Percentiles rank a stretch among this genome's conserved stretches.
phyloP scores from a whole-genome alignment of 2,888 invertebrate species.

The Agrochola litura region DNA sequence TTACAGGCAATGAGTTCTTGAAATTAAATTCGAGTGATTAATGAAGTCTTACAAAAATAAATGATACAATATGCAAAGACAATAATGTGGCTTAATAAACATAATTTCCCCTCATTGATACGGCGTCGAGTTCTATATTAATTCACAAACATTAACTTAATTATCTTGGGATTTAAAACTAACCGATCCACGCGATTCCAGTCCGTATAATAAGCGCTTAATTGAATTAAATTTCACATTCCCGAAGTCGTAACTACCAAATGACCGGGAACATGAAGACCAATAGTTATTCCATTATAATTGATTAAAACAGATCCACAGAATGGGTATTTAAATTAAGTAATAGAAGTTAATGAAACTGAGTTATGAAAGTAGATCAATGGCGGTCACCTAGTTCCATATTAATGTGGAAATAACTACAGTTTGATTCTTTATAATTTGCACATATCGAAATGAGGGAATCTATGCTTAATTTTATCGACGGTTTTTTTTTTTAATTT shows the following conservation, averaged over 20 bases:
- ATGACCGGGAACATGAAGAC: constrained; percentile 42
- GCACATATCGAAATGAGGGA: too few relatives aligned
- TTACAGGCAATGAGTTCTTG: not conserved
- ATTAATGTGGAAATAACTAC: constrained; percentile 35
- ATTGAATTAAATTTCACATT: constrained; percentile 61
- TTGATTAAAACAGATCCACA: constrained; percentile 58
- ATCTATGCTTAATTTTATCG: too few relatives aligned
- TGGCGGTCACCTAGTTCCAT: constrained; percentile 61
- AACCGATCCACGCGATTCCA: constrained; percentile 34
- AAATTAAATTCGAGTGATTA: not conserved
- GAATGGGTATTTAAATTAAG: constrained; percentile 57
- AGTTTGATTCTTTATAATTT: too few relatives aligned
- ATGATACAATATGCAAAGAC: not conserved
- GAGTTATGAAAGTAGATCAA: constrained; percentile 57
- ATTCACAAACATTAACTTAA: constrained; percentile 28
- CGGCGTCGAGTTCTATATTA: constrained; percentile 24
- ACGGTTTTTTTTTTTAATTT: too few relatives aligned
- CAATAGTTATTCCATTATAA: constrained; percentile 57
- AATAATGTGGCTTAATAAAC: not conserved
- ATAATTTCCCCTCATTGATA: not conserved
- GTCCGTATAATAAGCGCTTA: constrained; percentile 37
- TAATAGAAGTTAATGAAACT: constrained; percentile 58
- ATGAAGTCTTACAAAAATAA: not conserved
- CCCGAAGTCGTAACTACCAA: constrained; percentile 47
- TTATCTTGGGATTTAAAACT: constrained; percentile 50